Percentiles rank a stretch among this genome's conserved stretches.
phyloP scores from a whole-genome alignment of 2,797 vertebrate species.

The Acipenser ruthenus region DNA sequence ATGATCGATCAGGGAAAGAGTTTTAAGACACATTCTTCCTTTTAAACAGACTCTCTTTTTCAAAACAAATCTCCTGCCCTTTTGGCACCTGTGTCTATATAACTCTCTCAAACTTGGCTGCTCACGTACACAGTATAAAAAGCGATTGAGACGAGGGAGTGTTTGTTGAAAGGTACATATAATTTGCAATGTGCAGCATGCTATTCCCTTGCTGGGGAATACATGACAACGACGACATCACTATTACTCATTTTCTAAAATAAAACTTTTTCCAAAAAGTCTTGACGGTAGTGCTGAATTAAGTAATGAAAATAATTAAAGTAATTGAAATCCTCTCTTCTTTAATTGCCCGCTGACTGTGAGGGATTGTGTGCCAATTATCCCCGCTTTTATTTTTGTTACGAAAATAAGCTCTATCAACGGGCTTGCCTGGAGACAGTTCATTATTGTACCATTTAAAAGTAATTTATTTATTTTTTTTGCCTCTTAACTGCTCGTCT shows the following conservation, averaged over 20 bases:
- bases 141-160: too few relatives aligned
- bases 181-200: too few relatives aligned
- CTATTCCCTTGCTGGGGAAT: too few relatives aligned
- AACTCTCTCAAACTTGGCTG: too few relatives aligned
- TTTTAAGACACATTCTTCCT: too few relatives aligned
- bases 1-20: conserved; percentile 1
- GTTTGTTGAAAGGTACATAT: too few relatives aligned
- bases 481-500: conserved; percentile 44
- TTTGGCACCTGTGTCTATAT: conserved; percentile 15
- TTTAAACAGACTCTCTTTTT: too few relatives aligned
- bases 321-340: conserved; percentile 53
- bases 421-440: conserved; percentile 24
- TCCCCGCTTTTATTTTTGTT: conserved; percentile 49
- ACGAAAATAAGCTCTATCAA: conserved; percentile 38
- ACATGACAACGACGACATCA: too few relatives aligned
- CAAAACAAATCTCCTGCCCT: conserved; percentile 17
- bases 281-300: conserved; percentile 34
- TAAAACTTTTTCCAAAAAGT: conserved; percentile 47
- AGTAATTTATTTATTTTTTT: conserved; percentile 23
- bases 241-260: background rate
- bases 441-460: conserved; percentile 58
- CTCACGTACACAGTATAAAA: too few relatives aligned
- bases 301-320: conserved; percentile 44
- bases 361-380: conserved; percentile 56
- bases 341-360: conserved; percentile 34